A percentile compares a stretch with the other conserved stretches of the same genome.
Conservation (phyloP, 2,888 invertebrate species). For the Polyploca ridens region DNA sequence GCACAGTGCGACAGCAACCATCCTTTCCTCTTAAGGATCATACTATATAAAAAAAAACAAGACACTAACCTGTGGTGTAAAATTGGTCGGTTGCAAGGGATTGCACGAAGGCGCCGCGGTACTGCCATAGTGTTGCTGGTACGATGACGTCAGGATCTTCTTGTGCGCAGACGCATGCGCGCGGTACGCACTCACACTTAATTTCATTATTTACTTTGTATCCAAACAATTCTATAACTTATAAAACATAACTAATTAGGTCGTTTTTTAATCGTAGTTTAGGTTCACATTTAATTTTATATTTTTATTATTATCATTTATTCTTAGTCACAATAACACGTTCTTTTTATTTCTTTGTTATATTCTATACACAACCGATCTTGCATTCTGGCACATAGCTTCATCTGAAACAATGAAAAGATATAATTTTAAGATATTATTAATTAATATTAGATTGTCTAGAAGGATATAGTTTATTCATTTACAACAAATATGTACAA, state of each 20-base stretch:
- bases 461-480: too few species aligned
- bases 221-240: slow-evolving; percentile 14
- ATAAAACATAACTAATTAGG: slow-evolving; percentile 20
- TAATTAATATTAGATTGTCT: too few species aligned
- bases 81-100: slow-evolving; percentile 66
- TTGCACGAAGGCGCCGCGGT: slow-evolving; percentile 87
- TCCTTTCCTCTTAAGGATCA: too few species aligned
- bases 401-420: slow-evolving; percentile 43
- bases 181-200: slow-evolving; percentile 94
- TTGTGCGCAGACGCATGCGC: slow-evolving; percentile 95
- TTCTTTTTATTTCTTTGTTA: slow-evolving; percentile 13
- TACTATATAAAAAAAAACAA: neutral
- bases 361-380: slow-evolving; percentile 24
- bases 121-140: slow-evolving; percentile 91
- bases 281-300: neutral
- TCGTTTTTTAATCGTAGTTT: slow-evolving; percentile 13
- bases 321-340: neutral
- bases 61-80: slow-evolving; percentile 71
- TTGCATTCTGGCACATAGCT: slow-evolving; percentile 23
- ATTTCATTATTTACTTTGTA: slow-evolving; percentile 86
- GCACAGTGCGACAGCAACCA: too few species aligned
- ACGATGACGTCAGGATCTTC: slow-evolving; percentile 92
- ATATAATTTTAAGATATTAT: too few species aligned
- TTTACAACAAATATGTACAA: too few species aligned
- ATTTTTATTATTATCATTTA: neutral